Evolutionary conservation across 2,113 vertebrate species (phyloP).

Genomic region (Sinocyclocheilus anophthalmus): DNA sequence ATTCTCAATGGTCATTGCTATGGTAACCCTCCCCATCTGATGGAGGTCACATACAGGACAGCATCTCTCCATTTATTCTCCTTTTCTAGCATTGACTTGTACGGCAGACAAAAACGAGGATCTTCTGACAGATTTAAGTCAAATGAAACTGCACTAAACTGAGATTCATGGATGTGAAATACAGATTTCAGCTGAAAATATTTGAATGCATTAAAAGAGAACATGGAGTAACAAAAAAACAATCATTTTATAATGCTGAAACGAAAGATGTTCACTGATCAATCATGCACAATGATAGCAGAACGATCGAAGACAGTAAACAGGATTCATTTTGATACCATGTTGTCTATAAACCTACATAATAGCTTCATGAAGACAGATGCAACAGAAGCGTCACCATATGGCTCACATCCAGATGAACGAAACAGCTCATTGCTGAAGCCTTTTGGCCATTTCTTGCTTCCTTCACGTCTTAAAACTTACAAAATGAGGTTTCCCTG

Average conservation of each 20-base stretch:
- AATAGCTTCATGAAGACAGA: neutral
- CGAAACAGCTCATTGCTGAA: neutral
- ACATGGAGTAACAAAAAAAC: neutral
- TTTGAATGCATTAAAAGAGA: neutral
- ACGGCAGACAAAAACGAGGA: neutral
- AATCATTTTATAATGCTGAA: neutral
- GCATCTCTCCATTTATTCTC: neutral
- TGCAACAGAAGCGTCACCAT: neutral
- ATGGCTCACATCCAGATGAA: no score
- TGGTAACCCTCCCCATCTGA: slow-evolving; percentile 9
- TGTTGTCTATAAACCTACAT: neutral
- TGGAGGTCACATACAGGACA: neutral
- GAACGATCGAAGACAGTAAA: neutral
- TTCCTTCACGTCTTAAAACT: neutral
- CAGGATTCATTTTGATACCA: neutral
- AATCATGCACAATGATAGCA: neutral
- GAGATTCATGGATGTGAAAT: neutral
- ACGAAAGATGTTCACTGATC: neutral
- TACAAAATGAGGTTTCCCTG: neutral
- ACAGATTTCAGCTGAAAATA: neutral
- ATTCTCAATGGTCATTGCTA: slow-evolving; percentile 16
- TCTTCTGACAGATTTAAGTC: neutral
- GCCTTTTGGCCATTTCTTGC: neutral
- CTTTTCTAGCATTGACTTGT: neutral
- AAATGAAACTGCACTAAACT: neutral